Base-by-base conservation (phyloP, 2,797 vertebrate species). In the Gallinago nigripennis region DNA sequence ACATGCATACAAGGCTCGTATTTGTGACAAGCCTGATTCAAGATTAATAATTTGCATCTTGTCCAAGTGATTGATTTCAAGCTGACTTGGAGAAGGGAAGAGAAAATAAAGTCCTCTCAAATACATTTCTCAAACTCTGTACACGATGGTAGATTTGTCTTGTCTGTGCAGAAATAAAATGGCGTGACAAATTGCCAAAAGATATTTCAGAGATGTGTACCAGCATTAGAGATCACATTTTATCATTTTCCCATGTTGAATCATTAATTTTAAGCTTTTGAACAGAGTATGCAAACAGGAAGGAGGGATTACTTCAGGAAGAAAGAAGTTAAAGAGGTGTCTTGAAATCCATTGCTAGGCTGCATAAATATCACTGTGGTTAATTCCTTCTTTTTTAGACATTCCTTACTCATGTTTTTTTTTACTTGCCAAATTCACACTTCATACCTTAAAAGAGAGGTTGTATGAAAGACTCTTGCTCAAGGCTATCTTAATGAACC, bases 321-420 rank as follows among this genome's bases (percentile, higher is more conserved):
- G 66, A 89, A 84, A 82, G 64, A 57, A 58, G 70, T 92, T 96
- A 72, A 90, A 94, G 45, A 78, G 30, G 11, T 92, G 19, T 24
- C 82, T 86, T 78, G 69, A 95, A 93, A 94, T 87, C 43, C 90
- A 72, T 87, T 88, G 28, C 61, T 75, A 63, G 71, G 33, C 57
- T 92, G 64, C 76, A 73, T 68, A 90, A 92, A 89, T 65, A 86
- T 37, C 28, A n/a, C 35, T 65, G 85, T 45, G 78, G 94, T 92
- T 96, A 95, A 89, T 94, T 94, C 88, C 60, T 95, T 71, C 71
- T 73, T 84, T 92, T 95, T 94, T 88, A 95, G 75, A 78, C 86
- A 90, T 93, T 94, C 77, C 58, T 92, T 43, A 92, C 60, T 73
- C 16, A 92, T 77, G 82, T 84, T 94, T 86, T 94, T 86, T 96